A percentile compares a stretch with the other conserved stretches of the same genome.
phyloP scores from a whole-genome alignment of 2,888 invertebrate genomes.

The Hyalella azteca region DNA sequence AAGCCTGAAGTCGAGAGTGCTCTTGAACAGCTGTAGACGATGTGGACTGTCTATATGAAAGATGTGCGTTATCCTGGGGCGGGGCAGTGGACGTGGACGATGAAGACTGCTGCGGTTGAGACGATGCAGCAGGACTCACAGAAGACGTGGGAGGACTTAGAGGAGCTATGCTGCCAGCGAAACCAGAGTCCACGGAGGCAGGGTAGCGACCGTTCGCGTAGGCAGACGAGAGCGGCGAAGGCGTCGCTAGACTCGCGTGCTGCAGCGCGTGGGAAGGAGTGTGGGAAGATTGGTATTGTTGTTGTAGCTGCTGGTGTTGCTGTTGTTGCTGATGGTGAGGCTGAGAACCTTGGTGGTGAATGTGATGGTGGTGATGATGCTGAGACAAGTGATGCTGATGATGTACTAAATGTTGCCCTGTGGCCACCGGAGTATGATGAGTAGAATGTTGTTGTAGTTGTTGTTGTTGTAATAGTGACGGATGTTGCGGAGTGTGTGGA shows the following conservation, averaged over 20 bases:
- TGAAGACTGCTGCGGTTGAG: slow-evolving; percentile 31
- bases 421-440: slow-evolving; percentile 27
- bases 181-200: slow-evolving; percentile 57
- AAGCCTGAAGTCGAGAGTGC: too few species aligned
- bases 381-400: slow-evolving; percentile 27
- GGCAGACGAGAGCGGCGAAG: slow-evolving; percentile 50
- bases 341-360: slow-evolving; percentile 32
- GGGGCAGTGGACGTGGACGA: too few species aligned
- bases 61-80: too few species aligned
- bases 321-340: slow-evolving; percentile 35
- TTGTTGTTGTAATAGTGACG: background rate
- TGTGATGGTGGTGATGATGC: slow-evolving; percentile 34
- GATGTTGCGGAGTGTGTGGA: slow-evolving; percentile 29
- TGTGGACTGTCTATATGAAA: too few species aligned
- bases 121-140: slow-evolving; percentile 43
- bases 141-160: slow-evolving; percentile 57
- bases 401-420: background rate
- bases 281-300: slow-evolving; percentile 50
- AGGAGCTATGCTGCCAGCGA: slow-evolving; percentile 54
- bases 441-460: background rate
- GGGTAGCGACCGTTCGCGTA: slow-evolving; percentile 67
- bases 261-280: slow-evolving; percentile 38
- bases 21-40: too few species aligned
- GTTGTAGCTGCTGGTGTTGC: slow-evolving; percentile 24
- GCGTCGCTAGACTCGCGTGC: slow-evolving; percentile 43